A percentile compares a stretch with the other conserved stretches of the same genome.
These are phyloP conservation scores for Vanessa cardui DNA, from an alignment of 2,888 invertebrate species.

Conservation along the genomic window DNA sequence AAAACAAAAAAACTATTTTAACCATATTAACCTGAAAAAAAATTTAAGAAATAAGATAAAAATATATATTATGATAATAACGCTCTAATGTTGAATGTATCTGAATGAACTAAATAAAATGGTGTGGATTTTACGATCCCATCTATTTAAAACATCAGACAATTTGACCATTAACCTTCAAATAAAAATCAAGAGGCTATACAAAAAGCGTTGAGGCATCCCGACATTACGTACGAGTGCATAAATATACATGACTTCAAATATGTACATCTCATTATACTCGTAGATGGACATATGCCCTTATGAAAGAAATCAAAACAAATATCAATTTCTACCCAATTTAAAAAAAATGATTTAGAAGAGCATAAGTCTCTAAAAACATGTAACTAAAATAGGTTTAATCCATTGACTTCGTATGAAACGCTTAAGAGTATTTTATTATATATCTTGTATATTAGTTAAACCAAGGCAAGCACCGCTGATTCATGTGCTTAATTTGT, in stretches of 20 bases:
- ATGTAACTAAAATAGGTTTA: not conserved
- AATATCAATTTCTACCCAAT: too few species aligned
- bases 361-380: too few species aligned
- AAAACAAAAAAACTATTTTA: conserved; percentile 40
- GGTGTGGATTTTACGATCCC: conserved; percentile 50
- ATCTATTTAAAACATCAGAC: conserved; percentile 59
- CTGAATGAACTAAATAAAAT: conserved; percentile 40
- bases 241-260: not conserved
- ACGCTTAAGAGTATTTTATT: too few species aligned
- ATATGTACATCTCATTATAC: too few species aligned
- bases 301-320: too few species aligned
- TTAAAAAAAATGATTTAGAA: too few species aligned
- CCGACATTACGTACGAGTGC: not conserved
- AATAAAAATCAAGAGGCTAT: conserved; percentile 41
- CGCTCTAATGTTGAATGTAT: not conserved
- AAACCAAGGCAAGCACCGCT: too few species aligned
- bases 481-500: too few species aligned
- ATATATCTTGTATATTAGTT: too few species aligned
- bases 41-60: not conserved
- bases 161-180: conserved; percentile 51
- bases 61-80: not conserved
- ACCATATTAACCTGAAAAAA: conserved; percentile 31
- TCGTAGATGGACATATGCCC: too few species aligned
- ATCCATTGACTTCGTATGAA: not conserved
- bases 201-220: conserved; percentile 9